Evolutionary conservation across 2,113 vertebrate species (phyloP).

Genomic region (Pycnonotus jocosus): DNA sequence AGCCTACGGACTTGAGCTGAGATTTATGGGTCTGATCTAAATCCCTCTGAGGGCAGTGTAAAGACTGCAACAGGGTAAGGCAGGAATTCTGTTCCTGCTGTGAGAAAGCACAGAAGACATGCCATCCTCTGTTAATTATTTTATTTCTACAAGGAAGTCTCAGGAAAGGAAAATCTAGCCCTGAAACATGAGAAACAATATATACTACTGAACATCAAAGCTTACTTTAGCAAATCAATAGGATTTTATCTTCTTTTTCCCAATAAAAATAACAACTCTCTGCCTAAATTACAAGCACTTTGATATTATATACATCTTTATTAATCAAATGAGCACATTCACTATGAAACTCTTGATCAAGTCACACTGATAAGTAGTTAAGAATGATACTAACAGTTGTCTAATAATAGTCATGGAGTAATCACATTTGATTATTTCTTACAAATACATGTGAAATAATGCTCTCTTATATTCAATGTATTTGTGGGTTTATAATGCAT

Average conservation of each 20-base stretch:
- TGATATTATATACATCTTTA: background rate
- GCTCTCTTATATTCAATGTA: background rate
- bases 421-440: background rate
- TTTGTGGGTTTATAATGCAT: background rate
- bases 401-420: background rate
- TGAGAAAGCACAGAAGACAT: background rate
- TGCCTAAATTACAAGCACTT: background rate
- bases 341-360: background rate
- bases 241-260: background rate
- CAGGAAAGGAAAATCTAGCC: background rate
- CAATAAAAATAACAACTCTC: background rate
- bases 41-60: background rate
- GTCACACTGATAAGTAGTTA: background rate
- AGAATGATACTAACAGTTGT: background rate
- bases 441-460: background rate
- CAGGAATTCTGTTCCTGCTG: slow-evolving; percentile 18
- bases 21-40: slow-evolving; percentile 19
- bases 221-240: background rate
- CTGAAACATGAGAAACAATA: background rate
- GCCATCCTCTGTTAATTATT: background rate
- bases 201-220: background rate
- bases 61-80: background rate
- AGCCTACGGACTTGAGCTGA: background rate
- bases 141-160: background rate
- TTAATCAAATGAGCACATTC: background rate